A percentile compares a stretch with the other conserved stretches of the same genome.
Evolutionary conservation across 2,797 vertebrate genomes (phyloP).

Genomic region (Sebastes iracundus): DNA sequence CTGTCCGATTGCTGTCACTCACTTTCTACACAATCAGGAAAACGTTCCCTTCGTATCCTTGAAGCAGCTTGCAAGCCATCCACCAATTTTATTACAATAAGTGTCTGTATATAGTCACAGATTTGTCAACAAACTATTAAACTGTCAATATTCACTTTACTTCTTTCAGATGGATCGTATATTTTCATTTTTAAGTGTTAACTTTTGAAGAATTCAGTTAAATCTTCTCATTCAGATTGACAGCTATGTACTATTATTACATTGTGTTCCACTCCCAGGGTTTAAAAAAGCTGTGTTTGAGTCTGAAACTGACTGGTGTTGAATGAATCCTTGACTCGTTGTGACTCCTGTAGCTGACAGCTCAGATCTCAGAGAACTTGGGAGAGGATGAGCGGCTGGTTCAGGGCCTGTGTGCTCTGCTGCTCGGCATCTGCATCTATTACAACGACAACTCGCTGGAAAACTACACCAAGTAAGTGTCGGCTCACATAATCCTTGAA

Average conservation of each 20-base stretch:
- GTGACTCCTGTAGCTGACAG: constrained; percentile 87
- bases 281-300: background rate
- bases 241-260: background rate
- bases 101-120: background rate
- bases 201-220: background rate
- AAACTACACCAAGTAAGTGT: constrained; percentile 92
- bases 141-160: background rate
- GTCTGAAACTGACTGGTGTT: background rate
- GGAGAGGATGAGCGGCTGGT: constrained; percentile 97
- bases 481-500: background rate
- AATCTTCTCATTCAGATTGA: background rate
- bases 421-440: constrained; percentile 97
- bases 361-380: constrained; percentile 97
- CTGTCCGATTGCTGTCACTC: constrained; percentile 97
- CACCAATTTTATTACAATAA: background rate
- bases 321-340: constrained; percentile 80
- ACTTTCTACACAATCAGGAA: constrained; percentile 97
- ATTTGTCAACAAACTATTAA: background rate
- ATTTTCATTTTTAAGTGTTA: background rate
- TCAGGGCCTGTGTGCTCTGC: constrained; percentile 94
- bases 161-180: background rate
- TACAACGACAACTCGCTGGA: constrained; percentile 98
- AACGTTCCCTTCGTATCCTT: constrained; percentile 99
- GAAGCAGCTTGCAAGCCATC: background rate
- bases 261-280: background rate